Conservation (phyloP, 2,888 invertebrate species). For the Rhodophaea formosa region DNA sequence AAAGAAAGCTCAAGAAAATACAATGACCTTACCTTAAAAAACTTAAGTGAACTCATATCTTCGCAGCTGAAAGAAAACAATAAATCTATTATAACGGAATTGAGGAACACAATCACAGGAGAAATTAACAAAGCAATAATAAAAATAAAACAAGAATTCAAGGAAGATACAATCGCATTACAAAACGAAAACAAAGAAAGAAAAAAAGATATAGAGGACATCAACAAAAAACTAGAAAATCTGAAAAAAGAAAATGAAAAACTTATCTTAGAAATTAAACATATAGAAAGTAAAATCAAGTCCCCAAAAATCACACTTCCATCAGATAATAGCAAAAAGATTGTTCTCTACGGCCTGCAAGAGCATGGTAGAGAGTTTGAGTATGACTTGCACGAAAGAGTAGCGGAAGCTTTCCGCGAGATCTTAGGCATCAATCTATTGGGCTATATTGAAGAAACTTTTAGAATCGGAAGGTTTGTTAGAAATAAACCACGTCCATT, state of each 20-base stretch:
- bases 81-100: constrained; percentile 12
- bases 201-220: constrained; percentile 16
- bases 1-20: background rate
- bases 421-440: too few relatives aligned
- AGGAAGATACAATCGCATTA: background rate
- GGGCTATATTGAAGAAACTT: too few relatives aligned
- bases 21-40: constrained; percentile 3
- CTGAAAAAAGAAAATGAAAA: constrained; percentile 15
- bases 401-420: constrained; percentile 3
- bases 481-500: background rate
- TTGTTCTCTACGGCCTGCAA: constrained; percentile 20
- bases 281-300: constrained; percentile 7
- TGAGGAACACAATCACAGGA: constrained; percentile 9
- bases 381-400: constrained; percentile 15
- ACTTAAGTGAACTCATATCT: constrained; percentile 4
- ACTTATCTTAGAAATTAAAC: constrained; percentile 9
- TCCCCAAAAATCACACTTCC: background rate
- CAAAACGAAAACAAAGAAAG: constrained; percentile 8
- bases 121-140: constrained; percentile 13
- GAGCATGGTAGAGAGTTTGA: constrained; percentile 19
- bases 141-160: constrained; percentile 2
- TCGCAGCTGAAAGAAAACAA: constrained; percentile 12
- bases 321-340: constrained; percentile 12
- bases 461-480: constrained; percentile 12
- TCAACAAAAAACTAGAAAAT: constrained; percentile 14